A percentile compares a stretch with the other conserved stretches of the same genome.
These are phyloP conservation scores for Rhegmatorhina hoffmannsi DNA, from an alignment of 2,113 vertebrate genomes.

Conservation along the genomic window DNA sequence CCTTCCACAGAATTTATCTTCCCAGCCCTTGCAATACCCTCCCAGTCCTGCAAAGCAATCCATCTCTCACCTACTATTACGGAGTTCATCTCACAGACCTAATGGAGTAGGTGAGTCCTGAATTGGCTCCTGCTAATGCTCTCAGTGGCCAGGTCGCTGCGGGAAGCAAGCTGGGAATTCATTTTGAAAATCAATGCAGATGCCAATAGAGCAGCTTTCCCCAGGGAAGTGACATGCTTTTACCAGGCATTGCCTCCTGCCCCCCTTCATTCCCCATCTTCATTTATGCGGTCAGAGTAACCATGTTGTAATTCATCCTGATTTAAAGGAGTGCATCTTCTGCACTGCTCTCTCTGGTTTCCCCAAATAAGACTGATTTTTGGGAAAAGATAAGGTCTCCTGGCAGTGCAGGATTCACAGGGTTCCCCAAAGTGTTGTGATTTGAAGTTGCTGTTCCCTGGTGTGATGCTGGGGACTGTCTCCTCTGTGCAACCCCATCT, in stretches of 20 bases:
- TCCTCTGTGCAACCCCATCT: background rate
- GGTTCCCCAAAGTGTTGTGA: background rate
- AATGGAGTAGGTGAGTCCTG: conserved; percentile 55
- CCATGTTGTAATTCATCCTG: background rate
- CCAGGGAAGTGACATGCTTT: conserved; percentile 72
- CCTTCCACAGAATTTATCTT: background rate
- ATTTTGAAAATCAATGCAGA: conserved; percentile 79
- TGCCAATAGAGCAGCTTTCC: conserved; percentile 69
- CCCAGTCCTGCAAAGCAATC: background rate
- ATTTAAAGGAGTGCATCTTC: background rate
- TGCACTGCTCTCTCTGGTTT: rapidly evolving
- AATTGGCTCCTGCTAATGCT: conserved; percentile 56
- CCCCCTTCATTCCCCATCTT: background rate
- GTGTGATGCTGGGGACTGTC: background rate
- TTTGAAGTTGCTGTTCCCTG: background rate
- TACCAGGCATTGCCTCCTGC: conserved; percentile 53
- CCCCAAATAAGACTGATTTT: background rate
- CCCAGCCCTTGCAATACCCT: conserved; percentile 6
- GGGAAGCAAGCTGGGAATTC: conserved; percentile 60
- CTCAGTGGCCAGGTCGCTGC: conserved; percentile 35
- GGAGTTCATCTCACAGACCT: conserved; percentile 60
- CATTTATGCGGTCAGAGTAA: background rate
- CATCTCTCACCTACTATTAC: conserved; percentile 43
- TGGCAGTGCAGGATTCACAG: background rate
- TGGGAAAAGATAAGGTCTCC: background rate